Conservation (phyloP, 2,797 vertebrate species). For the Falco naumanni region DNA sequence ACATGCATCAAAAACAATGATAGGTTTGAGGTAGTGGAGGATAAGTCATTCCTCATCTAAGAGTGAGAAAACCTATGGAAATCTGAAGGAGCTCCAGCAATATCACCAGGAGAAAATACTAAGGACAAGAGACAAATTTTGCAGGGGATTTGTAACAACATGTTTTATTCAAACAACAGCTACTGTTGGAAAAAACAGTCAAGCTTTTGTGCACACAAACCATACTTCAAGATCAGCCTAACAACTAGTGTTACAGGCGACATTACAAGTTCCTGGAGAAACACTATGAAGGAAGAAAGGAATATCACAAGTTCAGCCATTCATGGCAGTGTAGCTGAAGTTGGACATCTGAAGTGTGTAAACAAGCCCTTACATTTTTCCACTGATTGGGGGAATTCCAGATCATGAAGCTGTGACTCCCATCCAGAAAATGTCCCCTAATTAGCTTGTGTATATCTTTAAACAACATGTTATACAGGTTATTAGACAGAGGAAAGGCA, state of each 20-base stretch:
- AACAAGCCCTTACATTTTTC: slow-evolving; percentile 25
- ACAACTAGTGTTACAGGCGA: not conserved
- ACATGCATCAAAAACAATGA: not conserved
- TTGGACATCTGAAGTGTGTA: not conserved
- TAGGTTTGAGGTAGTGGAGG: not conserved
- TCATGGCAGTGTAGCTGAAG: not conserved
- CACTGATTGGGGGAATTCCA: not conserved
- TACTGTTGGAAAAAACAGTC: slow-evolving; percentile 11
- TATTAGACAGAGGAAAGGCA: slow-evolving; percentile 22
- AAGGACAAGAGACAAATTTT: slow-evolving; percentile 18
- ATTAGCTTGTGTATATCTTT: slow-evolving; percentile 20
- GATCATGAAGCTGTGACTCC: not conserved
- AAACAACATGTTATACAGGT: not conserved
- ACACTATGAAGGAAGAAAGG: not conserved
- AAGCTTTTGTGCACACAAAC: slow-evolving; percentile 32
- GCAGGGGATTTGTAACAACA: not conserved
- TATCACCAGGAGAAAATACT: not conserved
- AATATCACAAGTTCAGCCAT: slow-evolving; percentile 34
- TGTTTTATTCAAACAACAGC: slow-evolving; percentile 30
- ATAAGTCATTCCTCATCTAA: not conserved
- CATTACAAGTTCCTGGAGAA: slow-evolving; percentile 27
- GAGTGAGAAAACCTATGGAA: not conserved
- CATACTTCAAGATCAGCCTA: not conserved
- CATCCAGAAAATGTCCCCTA: slow-evolving; percentile 22
- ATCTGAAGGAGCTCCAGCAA: not conserved